Percentiles rank a stretch among this genome's conserved stretches.
Evolutionary conservation across 2,797 vertebrate genomes (phyloP).

Genomic region (Enoplosus armatus): DNA sequence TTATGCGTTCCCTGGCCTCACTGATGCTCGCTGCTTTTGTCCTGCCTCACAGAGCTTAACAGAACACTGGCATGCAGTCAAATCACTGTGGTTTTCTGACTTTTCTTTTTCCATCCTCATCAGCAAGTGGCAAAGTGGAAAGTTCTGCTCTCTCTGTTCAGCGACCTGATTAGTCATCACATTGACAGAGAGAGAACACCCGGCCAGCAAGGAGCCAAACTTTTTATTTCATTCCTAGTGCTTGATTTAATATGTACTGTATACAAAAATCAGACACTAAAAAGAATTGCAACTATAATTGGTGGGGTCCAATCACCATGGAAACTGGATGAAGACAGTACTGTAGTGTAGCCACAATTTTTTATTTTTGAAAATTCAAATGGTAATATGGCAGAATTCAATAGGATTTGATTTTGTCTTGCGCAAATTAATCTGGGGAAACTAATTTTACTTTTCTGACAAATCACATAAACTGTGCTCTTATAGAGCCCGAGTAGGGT

Average conservation of each 20-base stretch:
- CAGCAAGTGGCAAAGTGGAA: slow-evolving; percentile 19
- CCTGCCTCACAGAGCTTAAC: slow-evolving; percentile 41
- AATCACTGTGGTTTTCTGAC: slow-evolving; percentile 30
- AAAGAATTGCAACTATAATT: background rate
- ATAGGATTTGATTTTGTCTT: background rate
- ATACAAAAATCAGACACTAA: slow-evolving; percentile 11
- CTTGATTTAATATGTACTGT: slow-evolving; percentile 13
- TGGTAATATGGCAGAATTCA: background rate
- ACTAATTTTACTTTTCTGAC: background rate
- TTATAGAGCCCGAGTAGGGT: background rate
- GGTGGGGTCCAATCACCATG: slow-evolving; percentile 33
- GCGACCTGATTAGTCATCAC: slow-evolving; percentile 44
- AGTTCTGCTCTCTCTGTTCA: slow-evolving; percentile 33
- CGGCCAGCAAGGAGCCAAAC: background rate
- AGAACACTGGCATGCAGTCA: slow-evolving; percentile 43
- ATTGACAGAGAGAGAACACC: slow-evolving; percentile 24
- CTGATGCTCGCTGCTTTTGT: slow-evolving; percentile 30
- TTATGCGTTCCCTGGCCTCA: slow-evolving; percentile 33
- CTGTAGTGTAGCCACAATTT: background rate
- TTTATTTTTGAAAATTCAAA: background rate
- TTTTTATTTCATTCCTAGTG: slow-evolving; percentile 1
- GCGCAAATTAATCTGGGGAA: background rate
- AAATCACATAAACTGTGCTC: background rate
- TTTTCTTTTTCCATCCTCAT: slow-evolving; percentile 14
- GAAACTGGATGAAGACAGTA: slow-evolving; percentile 32